Conservation (phyloP, 2,888 invertebrate species). For the Heliconius hortense region DNA sequence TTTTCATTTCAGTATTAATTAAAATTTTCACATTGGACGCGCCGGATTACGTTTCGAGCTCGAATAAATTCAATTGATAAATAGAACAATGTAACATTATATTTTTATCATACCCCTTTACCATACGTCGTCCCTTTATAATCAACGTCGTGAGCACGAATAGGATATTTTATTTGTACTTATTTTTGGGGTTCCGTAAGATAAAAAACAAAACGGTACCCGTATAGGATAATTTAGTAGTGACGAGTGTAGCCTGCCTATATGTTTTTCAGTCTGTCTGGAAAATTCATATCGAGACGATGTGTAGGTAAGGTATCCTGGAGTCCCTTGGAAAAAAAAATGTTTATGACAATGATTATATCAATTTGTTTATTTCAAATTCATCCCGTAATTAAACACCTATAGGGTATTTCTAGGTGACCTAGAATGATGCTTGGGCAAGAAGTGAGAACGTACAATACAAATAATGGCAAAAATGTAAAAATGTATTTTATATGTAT, state of each 20-base stretch:
- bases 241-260: neutral
- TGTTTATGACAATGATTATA: no score
- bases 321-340: no score
- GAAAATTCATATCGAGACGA: neutral
- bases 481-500: no score
- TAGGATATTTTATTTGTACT: neutral
- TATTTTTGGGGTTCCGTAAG: neutral
- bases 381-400: no score
- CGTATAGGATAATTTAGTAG: neutral
- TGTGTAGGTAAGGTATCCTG: no score
- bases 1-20: constrained; percentile 59
- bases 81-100: constrained; percentile 41
- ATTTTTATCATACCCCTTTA: constrained; percentile 27
- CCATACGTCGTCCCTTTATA: constrained; percentile 32
- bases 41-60: constrained; percentile 50
- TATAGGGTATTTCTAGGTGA: no score
- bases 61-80: constrained; percentile 53
- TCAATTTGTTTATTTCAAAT: no score
- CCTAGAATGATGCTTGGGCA: no score
- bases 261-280: neutral
- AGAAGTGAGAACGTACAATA: no score
- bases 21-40: constrained; percentile 55
- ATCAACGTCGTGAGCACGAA: constrained; percentile 7
- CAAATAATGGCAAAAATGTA: no score
- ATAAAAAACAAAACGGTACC: no score